Evolutionary conservation across 2,797 vertebrate genomes (phyloP), one percentile per base, ranked within the genome.

Genomic region (Phalloptychus januarius): DNA sequence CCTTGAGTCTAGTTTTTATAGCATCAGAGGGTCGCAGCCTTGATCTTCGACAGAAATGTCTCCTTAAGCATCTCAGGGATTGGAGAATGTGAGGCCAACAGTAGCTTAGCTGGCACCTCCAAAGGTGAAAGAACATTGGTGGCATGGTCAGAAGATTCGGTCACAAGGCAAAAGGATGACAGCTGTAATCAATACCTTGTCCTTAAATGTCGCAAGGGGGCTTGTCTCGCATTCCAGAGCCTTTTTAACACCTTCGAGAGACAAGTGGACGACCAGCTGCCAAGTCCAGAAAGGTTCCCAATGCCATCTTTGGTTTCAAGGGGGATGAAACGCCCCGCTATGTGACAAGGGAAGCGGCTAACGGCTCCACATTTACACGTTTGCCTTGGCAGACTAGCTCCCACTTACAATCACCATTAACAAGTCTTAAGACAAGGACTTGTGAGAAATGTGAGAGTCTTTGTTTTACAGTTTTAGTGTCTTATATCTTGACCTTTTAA

Each of bases 211-310:
- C 92, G 48, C 91, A 88, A 89, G 85, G 86, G 67, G 93, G 90
- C 93, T 93, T 93, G 90, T 94, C 93, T 88, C 67, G 80, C 87
- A 95, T 95, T 94, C 93, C 87, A 84, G 89, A 92, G 94, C 92
- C 91, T 89, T 94, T 95, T 95, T 95, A 94, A 94, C 94, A 94
- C 93, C 93, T 94, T 86, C 86, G 89, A 90, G 92, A 95, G 87
- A 95, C 95, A 96, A 95, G 92, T 93, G 90, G 82, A 33, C 42
- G 85, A 92, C 83, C 96, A 95, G 95, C 95, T 96, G 95, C 93
- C 93, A 95, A 92, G 91, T 87, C 89, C 91, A 86, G 79, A 88
- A 91, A 80, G 84, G 83, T 88, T 82, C 83, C 76, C 88, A 78
- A 70, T 83, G 84, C 88, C 91, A 77, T 94, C 92, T 96, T 89